phyloP scores from a whole-genome alignment of 2,888 invertebrate genomes.

The Falcaria lacertinaria region DNA sequence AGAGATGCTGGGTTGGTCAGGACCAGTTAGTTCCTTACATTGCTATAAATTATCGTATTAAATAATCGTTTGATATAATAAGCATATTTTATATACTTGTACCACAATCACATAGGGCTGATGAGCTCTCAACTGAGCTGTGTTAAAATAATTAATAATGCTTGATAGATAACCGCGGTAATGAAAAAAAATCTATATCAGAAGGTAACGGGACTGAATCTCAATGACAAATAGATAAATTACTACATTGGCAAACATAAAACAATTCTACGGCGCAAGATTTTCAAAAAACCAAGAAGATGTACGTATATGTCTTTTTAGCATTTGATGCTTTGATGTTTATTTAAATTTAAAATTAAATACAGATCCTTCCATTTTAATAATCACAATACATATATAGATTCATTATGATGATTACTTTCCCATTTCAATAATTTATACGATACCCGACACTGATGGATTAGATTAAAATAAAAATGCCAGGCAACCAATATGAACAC shows the following conservation, averaged over 20 bases:
- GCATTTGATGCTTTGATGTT: no score
- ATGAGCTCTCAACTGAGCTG: constrained; percentile 31
- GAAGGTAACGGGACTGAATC: no score
- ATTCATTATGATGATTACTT: constrained; percentile 12
- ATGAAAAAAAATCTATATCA: no score
- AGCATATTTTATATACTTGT: constrained; percentile 14
- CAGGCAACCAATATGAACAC: background rate
- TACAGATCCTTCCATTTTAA: background rate
- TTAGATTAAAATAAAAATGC: constrained; percentile 6
- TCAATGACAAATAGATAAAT: no score
- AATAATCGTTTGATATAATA: background rate
- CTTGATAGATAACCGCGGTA: constrained; percentile 25
- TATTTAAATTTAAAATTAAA: background rate
- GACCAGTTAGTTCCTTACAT: no score
- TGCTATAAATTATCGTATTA: no score
- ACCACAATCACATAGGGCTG: constrained; percentile 21
- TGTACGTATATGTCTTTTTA: no score
- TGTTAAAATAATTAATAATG: constrained; percentile 42
- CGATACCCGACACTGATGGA: constrained; percentile 3
- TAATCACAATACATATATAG: background rate
- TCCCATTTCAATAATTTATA: constrained; percentile 11
- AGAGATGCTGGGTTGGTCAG: no score
- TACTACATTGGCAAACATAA: no score
- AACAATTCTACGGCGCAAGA: no score
- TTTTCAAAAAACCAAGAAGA: no score